Conservation (phyloP, 2,888 invertebrate genomes). For the Caradrina clavipalpis region DNA sequence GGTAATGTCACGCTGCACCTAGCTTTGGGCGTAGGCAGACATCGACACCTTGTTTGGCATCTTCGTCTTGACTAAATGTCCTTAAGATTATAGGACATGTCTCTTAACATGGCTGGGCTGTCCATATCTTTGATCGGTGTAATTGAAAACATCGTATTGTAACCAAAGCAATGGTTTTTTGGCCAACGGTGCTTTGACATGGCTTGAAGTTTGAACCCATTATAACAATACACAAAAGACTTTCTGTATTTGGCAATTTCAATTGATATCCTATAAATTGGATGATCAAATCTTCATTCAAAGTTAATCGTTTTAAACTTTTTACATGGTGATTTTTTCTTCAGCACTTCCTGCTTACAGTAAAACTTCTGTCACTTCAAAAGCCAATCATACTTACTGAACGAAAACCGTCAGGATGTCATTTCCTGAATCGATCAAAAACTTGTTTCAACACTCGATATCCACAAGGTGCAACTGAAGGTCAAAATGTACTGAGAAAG, state of each 20-base stretch:
- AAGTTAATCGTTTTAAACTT: conserved; percentile 14
- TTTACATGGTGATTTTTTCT: background rate
- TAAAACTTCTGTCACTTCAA: background rate
- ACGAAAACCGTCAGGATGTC: conserved; percentile 12
- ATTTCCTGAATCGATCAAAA: conserved; percentile 48
- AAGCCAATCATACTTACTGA: background rate
- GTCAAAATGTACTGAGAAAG: conserved; percentile 20
- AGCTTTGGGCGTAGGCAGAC: conserved; percentile 51
- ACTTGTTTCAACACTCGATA: conserved; percentile 39
- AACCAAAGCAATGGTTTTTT: background rate
- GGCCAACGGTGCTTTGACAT: conserved; percentile 18
- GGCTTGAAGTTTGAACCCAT: conserved; percentile 21
- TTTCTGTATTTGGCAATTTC: conserved; percentile 21
- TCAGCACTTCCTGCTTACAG: background rate
- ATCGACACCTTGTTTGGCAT: conserved; percentile 50
- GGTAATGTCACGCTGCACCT: conserved; percentile 55
- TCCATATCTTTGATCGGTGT: background rate
- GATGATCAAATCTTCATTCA: conserved; percentile 23
- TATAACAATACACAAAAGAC: conserved; percentile 15
- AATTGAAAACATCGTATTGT: background rate
- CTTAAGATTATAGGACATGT: conserved; percentile 40
- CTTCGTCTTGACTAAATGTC: conserved; percentile 28
- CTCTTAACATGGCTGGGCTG: conserved; percentile 22
- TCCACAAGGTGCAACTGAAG: conserved; percentile 39
- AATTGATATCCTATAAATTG: conserved; percentile 25